Base-by-base conservation (phyloP, 2,888 invertebrate species). In the Bembecia ichneumoniformis region DNA sequence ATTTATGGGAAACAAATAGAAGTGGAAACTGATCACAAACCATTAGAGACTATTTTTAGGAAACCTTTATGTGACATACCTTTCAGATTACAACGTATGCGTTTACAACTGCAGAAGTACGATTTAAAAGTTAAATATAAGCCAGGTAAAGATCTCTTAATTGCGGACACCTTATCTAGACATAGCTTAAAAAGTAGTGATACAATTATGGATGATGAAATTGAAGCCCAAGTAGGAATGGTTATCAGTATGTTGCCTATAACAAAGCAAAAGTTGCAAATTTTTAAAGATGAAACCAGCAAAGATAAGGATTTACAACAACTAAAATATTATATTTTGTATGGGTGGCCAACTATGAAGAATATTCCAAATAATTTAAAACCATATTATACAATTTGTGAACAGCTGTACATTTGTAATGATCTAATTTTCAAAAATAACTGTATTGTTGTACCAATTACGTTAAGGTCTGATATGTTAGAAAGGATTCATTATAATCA, bases 21-120 rank as follows among this genome's bases (percentile, higher is more conserved):
- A 3, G 50, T 60, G 10, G 60, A 57, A 47, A 53, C 58, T 1
- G 57, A 59, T 45, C 59, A 59, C 44, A 57, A 58, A 15, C 54
- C 58, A 3, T 48, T 57, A 49, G 50, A 53, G 48, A 28, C 52
- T 47, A 51, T 58, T 47, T 50, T 55, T 15, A 51, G 55, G 36
- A 54, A 53, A 49, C 35, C 49, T 9, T 43, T 52, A 15, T 47
- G 47, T 43, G 49, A 49, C 17, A 49, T 55, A n/a, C 55, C 55
- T 34, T 43, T 54, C 14, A 51, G 57, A n/a, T 14, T 58, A 13
- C 55, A 60, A 43, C 51, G 46, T 14, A 44, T 55, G 35, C 47
- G 49, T 35, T 51, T 56, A 49, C 51, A 47, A 48, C 35, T 56
- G 20, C 52, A 58, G 48, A 49, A 48, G 14, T 57, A 57, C 49